Evolutionary conservation across 2,888 invertebrate genomes (phyloP).

Genomic region (Balanococcus diminutus): DNA sequence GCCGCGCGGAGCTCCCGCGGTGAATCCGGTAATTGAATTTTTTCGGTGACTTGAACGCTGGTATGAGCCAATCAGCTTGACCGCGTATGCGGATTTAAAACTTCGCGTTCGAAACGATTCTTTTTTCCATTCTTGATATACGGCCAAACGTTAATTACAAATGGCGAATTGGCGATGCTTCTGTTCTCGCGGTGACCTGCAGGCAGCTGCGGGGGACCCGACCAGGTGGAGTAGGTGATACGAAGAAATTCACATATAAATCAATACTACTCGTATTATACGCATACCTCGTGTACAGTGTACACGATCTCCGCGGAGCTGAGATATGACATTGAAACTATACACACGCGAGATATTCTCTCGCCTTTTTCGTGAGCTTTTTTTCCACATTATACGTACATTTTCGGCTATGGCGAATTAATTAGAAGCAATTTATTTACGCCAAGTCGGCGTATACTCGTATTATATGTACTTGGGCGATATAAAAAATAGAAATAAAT

Average conservation of each 20-base stretch:
- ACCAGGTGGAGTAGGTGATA: neutral
- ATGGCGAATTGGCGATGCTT: slow-evolving; percentile 20
- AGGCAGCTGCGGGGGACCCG: neutral
- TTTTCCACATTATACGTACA: no score
- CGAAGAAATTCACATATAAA: slow-evolving; percentile 21
- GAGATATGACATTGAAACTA: slow-evolving; percentile 2
- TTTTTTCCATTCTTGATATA: neutral
- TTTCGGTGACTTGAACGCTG: slow-evolving; percentile 33
- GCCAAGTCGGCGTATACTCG: neutral
- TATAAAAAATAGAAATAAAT: slow-evolving; percentile 48
- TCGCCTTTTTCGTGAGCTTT: neutral
- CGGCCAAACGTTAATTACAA: neutral
- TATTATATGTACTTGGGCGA: neutral
- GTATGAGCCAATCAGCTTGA: slow-evolving; percentile 22
- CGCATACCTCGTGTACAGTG: neutral
- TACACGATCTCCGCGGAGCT: neutral
- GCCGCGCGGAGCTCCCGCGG: neutral
- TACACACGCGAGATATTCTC: neutral
- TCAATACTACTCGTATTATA: neutral
- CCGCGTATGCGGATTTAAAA: neutral
- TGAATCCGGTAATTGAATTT: neutral
- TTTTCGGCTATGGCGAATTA: slow-evolving; percentile 6
- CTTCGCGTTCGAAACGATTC: neutral
- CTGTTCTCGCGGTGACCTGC: neutral
- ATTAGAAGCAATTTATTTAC: slow-evolving; percentile 46